Conservation (phyloP, 2,888 invertebrate species). For the Mantis religiosa region DNA sequence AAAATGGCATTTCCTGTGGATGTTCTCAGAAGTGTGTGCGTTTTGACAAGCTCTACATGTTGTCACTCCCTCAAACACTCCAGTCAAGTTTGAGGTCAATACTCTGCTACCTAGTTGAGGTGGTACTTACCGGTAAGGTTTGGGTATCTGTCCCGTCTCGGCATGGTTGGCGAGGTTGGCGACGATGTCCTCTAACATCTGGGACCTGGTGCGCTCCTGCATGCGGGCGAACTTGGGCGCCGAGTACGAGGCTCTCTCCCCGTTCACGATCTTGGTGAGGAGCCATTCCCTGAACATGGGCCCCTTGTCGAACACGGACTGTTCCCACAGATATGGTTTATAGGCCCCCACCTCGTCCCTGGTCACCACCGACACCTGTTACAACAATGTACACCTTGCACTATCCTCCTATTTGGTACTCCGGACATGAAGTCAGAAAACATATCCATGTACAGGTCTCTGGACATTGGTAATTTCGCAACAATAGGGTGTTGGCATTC, state of each 20-base stretch:
- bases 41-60: no score
- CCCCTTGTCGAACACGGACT: constrained; percentile 89
- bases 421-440: no score
- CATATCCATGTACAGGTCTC: no score
- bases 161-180: constrained; percentile 91
- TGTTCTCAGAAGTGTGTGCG: no score
- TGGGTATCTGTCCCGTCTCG: constrained; percentile 92
- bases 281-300: constrained; percentile 94
- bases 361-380: constrained; percentile 81
- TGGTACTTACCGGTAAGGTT: constrained; percentile 83
- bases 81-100: no score
- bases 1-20: no score
- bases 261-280: constrained; percentile 88
- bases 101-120: no score
- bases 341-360: constrained; percentile 93
- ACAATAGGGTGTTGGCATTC: no score
- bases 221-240: constrained; percentile 92
- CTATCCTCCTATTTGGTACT: no score
- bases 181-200: constrained; percentile 92
- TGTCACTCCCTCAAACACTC: no score
- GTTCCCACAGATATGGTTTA: constrained; percentile 93
- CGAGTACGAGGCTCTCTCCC: constrained; percentile 88
- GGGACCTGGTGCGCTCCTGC: constrained; percentile 89
- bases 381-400: no score
- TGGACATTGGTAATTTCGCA: no score